phyloP scores from a whole-genome alignment of 2,113 vertebrate species.

The Coptodon rendalli region DNA sequence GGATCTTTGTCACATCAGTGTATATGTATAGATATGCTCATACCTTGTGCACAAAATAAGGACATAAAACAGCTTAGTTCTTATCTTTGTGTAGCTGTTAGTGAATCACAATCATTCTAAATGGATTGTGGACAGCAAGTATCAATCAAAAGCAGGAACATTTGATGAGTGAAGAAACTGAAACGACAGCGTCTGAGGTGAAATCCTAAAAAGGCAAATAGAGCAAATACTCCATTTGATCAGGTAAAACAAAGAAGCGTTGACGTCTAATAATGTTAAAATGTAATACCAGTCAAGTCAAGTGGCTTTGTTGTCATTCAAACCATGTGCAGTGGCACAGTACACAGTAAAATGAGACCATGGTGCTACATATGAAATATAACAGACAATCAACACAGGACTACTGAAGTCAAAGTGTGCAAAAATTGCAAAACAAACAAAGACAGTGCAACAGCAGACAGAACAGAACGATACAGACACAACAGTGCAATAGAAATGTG shows the following conservation, averaged over 20 bases:
- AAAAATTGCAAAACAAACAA: neutral
- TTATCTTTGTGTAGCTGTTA: neutral
- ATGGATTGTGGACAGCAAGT: neutral
- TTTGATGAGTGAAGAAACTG: neutral
- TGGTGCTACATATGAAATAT: neutral
- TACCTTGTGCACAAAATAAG: neutral
- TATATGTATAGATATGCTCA: neutral
- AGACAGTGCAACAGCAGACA: neutral
- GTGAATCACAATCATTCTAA: neutral
- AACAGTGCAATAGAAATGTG: neutral
- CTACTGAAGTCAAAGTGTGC: neutral
- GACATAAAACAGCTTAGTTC: neutral
- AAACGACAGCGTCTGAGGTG: neutral
- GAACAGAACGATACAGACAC: neutral
- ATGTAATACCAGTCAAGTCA: neutral
- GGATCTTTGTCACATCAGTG: neutral
- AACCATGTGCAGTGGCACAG: neutral
- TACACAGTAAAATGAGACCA: rapidly evolving
- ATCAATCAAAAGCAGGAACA: neutral
- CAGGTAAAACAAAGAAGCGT: neutral
- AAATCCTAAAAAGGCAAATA: neutral
- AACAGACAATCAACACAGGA: neutral
- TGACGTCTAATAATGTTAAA: neutral
- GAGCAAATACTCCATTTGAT: neutral
- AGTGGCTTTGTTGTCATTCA: neutral